These are phyloP conservation scores for Yoshiicerus persimilis DNA, from an alignment of 1,140 invertebrate genomes.

Conservation along the genomic window DNA sequence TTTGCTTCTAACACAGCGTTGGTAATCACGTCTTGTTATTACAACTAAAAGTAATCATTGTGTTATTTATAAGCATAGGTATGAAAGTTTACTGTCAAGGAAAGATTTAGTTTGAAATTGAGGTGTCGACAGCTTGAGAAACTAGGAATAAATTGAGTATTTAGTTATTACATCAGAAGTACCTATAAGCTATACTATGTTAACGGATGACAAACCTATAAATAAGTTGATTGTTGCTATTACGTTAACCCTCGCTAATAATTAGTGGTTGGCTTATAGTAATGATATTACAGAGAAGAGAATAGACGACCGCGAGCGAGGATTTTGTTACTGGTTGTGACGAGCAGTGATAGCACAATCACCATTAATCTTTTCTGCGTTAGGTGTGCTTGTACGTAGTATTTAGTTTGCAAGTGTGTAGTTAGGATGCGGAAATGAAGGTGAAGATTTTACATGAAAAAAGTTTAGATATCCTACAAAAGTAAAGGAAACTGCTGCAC, in stretches of 20 bases:
- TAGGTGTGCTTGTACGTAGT: background rate
- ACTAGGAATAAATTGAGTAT: too few relatives aligned
- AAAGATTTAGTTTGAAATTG: background rate
- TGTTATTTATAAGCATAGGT: too few relatives aligned
- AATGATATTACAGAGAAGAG: background rate
- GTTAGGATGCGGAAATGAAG: background rate
- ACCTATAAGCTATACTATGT: too few relatives aligned
- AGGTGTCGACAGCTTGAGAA: background rate
- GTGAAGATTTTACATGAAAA: background rate
- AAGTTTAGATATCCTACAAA: background rate
- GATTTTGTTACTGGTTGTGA: background rate
- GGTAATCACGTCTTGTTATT: too few relatives aligned
- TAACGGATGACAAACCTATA: background rate
- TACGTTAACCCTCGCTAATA: too few relatives aligned
- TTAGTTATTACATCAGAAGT: too few relatives aligned
- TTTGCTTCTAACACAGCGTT: too few relatives aligned
- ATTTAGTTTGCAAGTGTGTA: background rate
- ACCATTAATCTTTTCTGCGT: background rate
- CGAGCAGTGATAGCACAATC: background rate
- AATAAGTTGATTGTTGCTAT: too few relatives aligned
- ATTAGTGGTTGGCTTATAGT: background rate
- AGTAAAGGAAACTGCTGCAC: background rate
- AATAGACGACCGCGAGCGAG: background rate
- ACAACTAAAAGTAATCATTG: too few relatives aligned
- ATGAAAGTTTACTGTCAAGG: background rate